Evolutionary conservation across 2,888 invertebrate genomes (phyloP).

Genomic region (Podabrus alpinus): DNA sequence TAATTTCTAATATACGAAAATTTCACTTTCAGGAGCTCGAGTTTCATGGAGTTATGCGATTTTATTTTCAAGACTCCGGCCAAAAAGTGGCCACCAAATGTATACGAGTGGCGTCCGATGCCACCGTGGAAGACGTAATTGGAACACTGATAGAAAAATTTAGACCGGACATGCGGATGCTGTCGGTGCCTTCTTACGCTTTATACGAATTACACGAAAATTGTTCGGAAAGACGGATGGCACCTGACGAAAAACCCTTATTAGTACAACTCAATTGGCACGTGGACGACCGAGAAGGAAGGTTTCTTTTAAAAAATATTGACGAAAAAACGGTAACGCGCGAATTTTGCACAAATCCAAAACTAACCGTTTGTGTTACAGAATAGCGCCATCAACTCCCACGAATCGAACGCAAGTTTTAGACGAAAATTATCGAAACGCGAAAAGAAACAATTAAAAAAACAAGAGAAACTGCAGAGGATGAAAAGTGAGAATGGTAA

Average conservation of each 20-base stretch:
- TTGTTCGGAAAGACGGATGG: slow-evolving; percentile 83
- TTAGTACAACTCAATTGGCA: slow-evolving; percentile 99
- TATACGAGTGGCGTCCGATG: slow-evolving; percentile 95
- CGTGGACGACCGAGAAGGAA: slow-evolving; percentile 96
- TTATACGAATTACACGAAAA: slow-evolving; percentile 71
- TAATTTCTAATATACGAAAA: neutral
- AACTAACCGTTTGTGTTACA: slow-evolving; percentile 43
- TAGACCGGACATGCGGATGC: slow-evolving; percentile 98
- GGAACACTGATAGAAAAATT: slow-evolving; percentile 98
- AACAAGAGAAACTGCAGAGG: slow-evolving; percentile 85
- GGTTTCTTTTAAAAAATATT: slow-evolving; percentile 90
- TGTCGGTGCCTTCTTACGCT: slow-evolving; percentile 75
- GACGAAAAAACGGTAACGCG: slow-evolving; percentile 76
- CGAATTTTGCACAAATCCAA: neutral
- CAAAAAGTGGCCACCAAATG: slow-evolving; percentile 99
- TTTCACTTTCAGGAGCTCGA: slow-evolving; percentile 84
- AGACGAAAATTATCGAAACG: slow-evolving; percentile 94
- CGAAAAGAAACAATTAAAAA: slow-evolving; percentile 97
- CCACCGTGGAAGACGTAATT: slow-evolving; percentile 94
- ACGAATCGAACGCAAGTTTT: slow-evolving; percentile 81
- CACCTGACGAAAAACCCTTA: slow-evolving; percentile 91
- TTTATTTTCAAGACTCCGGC: slow-evolving; percentile 98
- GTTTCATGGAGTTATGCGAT: slow-evolving; percentile 99
- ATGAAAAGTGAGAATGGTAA: slow-evolving; percentile 68
- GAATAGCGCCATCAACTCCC: slow-evolving; percentile 69